Conservation (phyloP, 2,888 invertebrate species). For the Phytoseiulus persimilis region DNA sequence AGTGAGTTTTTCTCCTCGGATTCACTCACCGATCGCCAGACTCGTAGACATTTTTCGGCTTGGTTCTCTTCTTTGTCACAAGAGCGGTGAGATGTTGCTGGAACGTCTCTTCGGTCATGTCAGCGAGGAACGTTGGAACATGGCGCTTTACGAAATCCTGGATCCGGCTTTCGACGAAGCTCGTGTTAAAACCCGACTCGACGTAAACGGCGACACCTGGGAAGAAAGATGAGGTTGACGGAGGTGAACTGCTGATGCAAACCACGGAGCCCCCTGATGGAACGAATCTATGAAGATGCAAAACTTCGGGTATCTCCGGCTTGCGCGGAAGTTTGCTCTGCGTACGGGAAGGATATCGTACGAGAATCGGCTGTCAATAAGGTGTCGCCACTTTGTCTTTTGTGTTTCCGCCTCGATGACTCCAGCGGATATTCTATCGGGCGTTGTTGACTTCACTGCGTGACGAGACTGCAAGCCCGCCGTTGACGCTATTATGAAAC, state of each 20-base stretch:
- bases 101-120: slow-evolving; percentile 33
- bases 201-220: slow-evolving; percentile 30
- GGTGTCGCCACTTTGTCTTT: slow-evolving; percentile 10
- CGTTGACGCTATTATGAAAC: neutral
- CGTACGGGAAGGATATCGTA: neutral
- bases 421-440: neutral
- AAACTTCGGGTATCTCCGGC: neutral
- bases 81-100: slow-evolving; percentile 23
- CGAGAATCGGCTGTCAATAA: neutral
- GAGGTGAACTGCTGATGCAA: neutral
- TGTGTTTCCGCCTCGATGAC: slow-evolving; percentile 35
- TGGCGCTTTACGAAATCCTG: slow-evolving; percentile 18
- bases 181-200: slow-evolving; percentile 27
- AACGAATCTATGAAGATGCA: neutral
- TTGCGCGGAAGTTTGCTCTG: neutral
- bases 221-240: neutral
- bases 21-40: slow-evolving; percentile 25
- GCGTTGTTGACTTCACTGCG: neutral
- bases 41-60: slow-evolving; percentile 32
- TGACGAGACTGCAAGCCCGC: neutral
- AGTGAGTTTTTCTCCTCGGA: neutral
- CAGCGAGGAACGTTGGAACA: slow-evolving; percentile 11
- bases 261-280: neutral
- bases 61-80: slow-evolving; percentile 33
- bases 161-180: slow-evolving; percentile 22